Conservation (phyloP, 2,888 invertebrate species). For the Cheilosia impressa region DNA sequence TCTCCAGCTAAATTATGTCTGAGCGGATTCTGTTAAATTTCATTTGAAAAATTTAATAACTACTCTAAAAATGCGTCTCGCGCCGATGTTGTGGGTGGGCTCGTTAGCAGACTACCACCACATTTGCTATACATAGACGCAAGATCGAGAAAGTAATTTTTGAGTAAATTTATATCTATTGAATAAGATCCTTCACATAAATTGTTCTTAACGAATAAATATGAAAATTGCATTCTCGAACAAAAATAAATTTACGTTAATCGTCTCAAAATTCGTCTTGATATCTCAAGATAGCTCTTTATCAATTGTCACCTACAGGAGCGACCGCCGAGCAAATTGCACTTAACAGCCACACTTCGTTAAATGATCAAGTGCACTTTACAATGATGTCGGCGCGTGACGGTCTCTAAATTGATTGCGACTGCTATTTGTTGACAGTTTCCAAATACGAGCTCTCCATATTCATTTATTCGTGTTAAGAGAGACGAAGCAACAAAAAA, state of each 20-base stretch:
- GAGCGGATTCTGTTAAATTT: background rate
- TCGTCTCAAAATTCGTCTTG: conserved; percentile 12
- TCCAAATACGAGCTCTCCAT: background rate
- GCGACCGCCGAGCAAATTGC: conserved; percentile 3
- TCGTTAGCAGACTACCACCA: too few species aligned
- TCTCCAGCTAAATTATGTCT: background rate
- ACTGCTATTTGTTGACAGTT: conserved; percentile 9
- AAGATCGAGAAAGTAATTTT: too few species aligned
- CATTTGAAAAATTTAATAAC: too few species aligned
- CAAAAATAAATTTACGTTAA: conserved; percentile 28
- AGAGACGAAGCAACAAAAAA: background rate
- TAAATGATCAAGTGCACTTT: conserved; percentile 35
- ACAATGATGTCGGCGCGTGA: conserved; percentile 13
- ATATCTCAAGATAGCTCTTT: conserved; percentile 32
- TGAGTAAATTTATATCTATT: background rate
- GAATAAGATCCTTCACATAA: conserved; percentile 19
- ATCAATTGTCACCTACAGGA: conserved; percentile 44
- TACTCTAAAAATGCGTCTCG: too few species aligned
- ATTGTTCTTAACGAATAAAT: conserved; percentile 45
- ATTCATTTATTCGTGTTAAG: too few species aligned
- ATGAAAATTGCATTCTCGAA: conserved; percentile 4
- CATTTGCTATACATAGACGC: too few species aligned
- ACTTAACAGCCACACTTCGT: conserved; percentile 20
- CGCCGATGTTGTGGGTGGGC: too few species aligned
- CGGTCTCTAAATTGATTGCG: conserved; percentile 32